Evolutionary conservation across 1,140 invertebrate genomes (phyloP), one percentile per base, ranked within the genome.

Genomic region (Drosophila aff.): DNA sequence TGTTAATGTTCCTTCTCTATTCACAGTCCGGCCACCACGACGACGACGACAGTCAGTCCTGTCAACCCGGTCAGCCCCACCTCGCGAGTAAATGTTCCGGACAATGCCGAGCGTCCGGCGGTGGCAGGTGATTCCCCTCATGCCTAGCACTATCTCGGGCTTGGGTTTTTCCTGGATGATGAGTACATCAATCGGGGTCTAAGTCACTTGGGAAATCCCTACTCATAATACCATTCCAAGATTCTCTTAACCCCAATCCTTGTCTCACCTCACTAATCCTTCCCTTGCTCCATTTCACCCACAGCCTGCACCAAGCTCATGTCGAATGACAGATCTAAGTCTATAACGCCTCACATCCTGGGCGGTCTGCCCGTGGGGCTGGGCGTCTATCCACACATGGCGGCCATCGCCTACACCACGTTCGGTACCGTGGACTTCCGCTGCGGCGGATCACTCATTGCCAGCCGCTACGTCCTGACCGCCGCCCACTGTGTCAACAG

Each of bases 401-500:
- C 79, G 11, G 92, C 87, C 11, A 80, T 92, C 4, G 92, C 72
- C 5, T 83, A 76, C 43, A 77, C 23, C 8, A 26, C 11, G 0
- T 65, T 84, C 7, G 87, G 63, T 2, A 58, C 10, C 6, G 49
- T 38, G 16, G 9, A 28, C 9, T 95, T 92, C 69, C 90, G 93
- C 58, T 94, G 94, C 58, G 94, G 93, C 7, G 94, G 94, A 13
- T 93, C 93, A 13, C 64, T 94, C 50, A 94, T 94, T 60, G 92
- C 83, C 58, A 78, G 74, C 6, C 81, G 92, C 28, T 93, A 93
- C 55, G 92, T 94, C 15, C 67, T 94, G 13, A 97, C 97, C 0
- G 97, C 97, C 1, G 96, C 96, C 8, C 97, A 98, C 86, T 98
- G 97, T 77, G 93, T 97, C 7, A 94, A 81, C 8, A 64, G 55